Evolutionary conservation across 2,113 vertebrate species (phyloP), one percentile per base, ranked within the genome.

Genomic region (Pseudorasbora parva): DNA sequence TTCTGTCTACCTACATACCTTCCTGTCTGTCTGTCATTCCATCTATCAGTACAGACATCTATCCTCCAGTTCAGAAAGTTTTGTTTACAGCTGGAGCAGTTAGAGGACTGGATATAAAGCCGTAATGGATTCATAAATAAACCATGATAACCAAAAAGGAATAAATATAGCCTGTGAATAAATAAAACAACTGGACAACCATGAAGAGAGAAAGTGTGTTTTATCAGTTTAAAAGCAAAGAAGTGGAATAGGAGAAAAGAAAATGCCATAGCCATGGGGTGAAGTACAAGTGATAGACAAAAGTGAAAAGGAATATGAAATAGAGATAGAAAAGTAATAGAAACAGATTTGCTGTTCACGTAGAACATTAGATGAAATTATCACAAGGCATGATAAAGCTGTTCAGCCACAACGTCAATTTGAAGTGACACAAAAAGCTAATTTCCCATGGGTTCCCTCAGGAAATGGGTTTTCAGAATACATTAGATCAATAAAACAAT

Each of bases 41-140:
- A 23, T 59, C 56, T n/a, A 59, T 59, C 56, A 59, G 15, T 15
- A 15, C 4, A 49, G 15, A 49, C 47, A 49, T 45, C 43, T 45
- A 37, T 5, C 21, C 11, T 4, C 0, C 30, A n/a, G 4, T 8
- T 37, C 8, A 33, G 27, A n/a, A 56, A 56, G 30, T n/a, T 21
- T 75, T 75, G 27, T 76, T 76, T 37, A n/a, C 49, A 0, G 2
- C 30, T 76, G 30, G 23, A 76, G n/a, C 5, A n/a, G 9, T 37
- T 14, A 12, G 6, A 76, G 30, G 56, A 77, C 5, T 12, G 30
- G 6, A 5, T 41, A 76, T 57, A 75, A 54, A 51, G 27, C 1
- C 1, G 4, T 76, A 76, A 76, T 76, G 51, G 49, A n/a, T 76
- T 56, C 30, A 30, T 37, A 37, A 57, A 76, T 76, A 56, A 54